These are phyloP conservation scores for Actinemys pallida DNA, from an alignment of 2,113 vertebrate species.

Conservation along the genomic window DNA sequence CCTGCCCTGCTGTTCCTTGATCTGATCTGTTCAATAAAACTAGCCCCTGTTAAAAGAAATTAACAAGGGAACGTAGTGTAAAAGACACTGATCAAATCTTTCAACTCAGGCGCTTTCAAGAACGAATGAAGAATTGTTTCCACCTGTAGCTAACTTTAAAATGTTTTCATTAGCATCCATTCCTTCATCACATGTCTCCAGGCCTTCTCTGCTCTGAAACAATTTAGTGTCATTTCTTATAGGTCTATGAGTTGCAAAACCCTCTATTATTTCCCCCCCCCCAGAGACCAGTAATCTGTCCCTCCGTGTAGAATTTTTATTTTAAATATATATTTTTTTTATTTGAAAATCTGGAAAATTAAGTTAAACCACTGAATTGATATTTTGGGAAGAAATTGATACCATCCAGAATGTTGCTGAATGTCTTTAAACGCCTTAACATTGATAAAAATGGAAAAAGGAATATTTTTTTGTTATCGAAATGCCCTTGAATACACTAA, in stretches of 20 bases:
- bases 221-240: not conserved
- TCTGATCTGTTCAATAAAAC: not conserved
- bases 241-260: not conserved
- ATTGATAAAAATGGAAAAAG: too few species aligned
- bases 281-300: not conserved
- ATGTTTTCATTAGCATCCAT: too few species aligned
- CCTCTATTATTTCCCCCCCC: too few species aligned
- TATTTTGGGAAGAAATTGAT: not conserved
- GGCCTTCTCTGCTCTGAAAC: not conserved
- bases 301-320: not conserved
- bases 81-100: too few species aligned
- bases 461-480: not conserved
- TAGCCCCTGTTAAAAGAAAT: not conserved
- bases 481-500: not conserved
- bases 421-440: too few species aligned
- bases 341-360: not conserved
- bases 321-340: not conserved
- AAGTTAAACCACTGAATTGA: too few species aligned
- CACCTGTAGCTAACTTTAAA: not conserved
- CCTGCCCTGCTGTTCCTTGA: too few species aligned
- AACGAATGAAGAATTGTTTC: not conserved
- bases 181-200: too few species aligned
- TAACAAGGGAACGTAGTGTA: not conserved
- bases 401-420: not conserved
- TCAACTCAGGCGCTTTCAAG: too few species aligned